A percentile compares a stretch with the other conserved stretches of the same genome.
phyloP scores from a whole-genome alignment of 2,797 vertebrate species.

The Labeo calbasu region DNA sequence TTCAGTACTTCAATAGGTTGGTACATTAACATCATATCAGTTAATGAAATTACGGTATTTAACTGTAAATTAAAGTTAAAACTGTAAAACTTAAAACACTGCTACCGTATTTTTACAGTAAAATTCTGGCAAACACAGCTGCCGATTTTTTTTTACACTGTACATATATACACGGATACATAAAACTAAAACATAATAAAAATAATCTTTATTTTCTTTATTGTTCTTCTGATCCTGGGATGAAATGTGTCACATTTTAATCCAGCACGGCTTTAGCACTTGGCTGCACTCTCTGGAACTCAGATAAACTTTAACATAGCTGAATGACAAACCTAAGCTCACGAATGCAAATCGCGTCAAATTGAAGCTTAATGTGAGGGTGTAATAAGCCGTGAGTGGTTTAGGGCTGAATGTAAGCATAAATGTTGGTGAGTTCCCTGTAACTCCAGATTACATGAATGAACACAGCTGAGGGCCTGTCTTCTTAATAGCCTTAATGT shows the following conservation, averaged over 20 bases:
- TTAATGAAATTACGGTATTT: too few relatives aligned
- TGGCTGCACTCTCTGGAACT: slow-evolving; percentile 9
- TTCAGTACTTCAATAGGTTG: too few relatives aligned
- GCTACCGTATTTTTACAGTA: too few relatives aligned
- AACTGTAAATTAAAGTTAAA: too few relatives aligned
- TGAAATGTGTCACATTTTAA: not conserved
- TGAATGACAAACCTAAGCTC: slow-evolving; percentile 30
- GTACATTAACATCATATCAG: too few relatives aligned
- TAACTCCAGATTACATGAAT: slow-evolving; percentile 15
- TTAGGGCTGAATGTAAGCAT: slow-evolving; percentile 22
- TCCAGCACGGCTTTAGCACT: not conserved
- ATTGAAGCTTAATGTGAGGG: slow-evolving; percentile 33
- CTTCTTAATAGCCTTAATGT: slow-evolving; percentile 33
- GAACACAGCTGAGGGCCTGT: slow-evolving; percentile 3
- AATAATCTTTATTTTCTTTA: not conserved
- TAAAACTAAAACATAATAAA: too few relatives aligned
- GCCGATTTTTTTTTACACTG: too few relatives aligned
- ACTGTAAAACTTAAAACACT: too few relatives aligned
- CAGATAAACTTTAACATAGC: slow-evolving; percentile 26
- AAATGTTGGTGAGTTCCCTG: not conserved
- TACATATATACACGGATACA: too few relatives aligned
- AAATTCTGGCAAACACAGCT: too few relatives aligned
- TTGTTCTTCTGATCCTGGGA: not conserved
- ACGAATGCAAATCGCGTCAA: not conserved
- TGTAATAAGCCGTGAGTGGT: slow-evolving; percentile 30